Percentiles rank a stretch among this genome's conserved stretches.
phyloP scores from a whole-genome alignment of 2,888 invertebrate genomes.

The Pegoplata infirma region DNA sequence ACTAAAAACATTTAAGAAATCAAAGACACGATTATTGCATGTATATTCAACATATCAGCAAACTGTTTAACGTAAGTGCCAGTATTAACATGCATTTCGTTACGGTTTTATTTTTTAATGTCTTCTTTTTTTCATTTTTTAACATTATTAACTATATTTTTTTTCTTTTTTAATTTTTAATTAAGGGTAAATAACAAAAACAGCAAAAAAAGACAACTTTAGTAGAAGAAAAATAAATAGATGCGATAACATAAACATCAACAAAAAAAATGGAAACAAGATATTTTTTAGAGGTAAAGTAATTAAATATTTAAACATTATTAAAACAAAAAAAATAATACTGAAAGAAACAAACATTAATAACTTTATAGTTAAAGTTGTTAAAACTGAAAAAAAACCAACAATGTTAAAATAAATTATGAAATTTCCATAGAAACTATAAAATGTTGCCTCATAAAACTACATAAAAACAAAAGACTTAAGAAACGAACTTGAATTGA shows the following conservation, averaged over 20 bases:
- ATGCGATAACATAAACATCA: background rate
- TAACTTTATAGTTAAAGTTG: constrained; percentile 1
- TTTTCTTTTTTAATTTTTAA: constrained; percentile 9
- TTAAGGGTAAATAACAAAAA: constrained; percentile 18
- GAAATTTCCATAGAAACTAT: background rate
- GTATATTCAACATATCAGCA: constrained; percentile 22
- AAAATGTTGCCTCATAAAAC: background rate
- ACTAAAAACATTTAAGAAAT: background rate
- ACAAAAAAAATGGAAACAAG: constrained; percentile 30
- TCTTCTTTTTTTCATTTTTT: constrained; percentile 14
- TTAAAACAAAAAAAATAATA: constrained; percentile 6
- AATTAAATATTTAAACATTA: constrained; percentile 39
- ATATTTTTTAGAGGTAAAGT: constrained; percentile 13
- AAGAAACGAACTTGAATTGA: constrained; percentile 57
- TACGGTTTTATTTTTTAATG: constrained; percentile 51
- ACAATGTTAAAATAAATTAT: background rate
- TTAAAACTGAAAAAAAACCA: background rate
- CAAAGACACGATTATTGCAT: constrained; percentile 52
- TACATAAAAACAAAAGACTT: constrained; percentile 47
- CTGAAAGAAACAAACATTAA: too few relatives aligned
- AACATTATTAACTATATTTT: constrained; percentile 9
- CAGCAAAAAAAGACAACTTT: constrained; percentile 9
- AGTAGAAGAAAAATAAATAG: background rate
- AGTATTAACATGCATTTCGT: constrained; percentile 44
- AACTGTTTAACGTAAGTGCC: constrained; percentile 25